Base-by-base conservation (phyloP, 2,888 invertebrate species). In the Acholoe squamosa region DNA sequence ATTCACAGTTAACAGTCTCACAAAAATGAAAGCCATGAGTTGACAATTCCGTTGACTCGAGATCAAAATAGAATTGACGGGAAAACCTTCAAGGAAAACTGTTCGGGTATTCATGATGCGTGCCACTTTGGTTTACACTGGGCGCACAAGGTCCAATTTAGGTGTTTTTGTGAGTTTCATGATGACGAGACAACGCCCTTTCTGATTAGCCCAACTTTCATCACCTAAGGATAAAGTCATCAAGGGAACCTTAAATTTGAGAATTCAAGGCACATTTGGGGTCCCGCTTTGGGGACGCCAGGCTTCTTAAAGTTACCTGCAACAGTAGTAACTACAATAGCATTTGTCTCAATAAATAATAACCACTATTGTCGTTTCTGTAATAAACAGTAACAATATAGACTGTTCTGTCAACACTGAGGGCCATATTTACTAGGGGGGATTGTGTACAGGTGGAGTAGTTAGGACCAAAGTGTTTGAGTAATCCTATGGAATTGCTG, bases 1-100 rank as follows among this genome's bases (percentile, higher is more conserved):
- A 80, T 80, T 80, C 80, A 80, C 80, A 80, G 80, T 80, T 80
- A 33, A 80, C 80, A 80, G 43, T 80, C 80, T 80, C 80, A 80
- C 80, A 80, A 80, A 80, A 80, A 80, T 34, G 31, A 80, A 80
- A 80, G 80, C 43, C 33, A 80, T 80, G 80, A 80, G 80, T 80
- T 80, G 80, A 80, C 80, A 80, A 80, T 80, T 22, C 16, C 22
- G 33, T 80, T 43, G 80, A 80, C 43, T 43, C 43, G n/a, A n/a
- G 34, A 80, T 80, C 22, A 80, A 80, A 80, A 80, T 80, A 80
- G 80, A 80, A 43, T 43, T 80, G 34, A 80, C 34, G 80, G 43
- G 34, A 80, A 80, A 33, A 76, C 43, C 43, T 43, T 43, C 22
- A 16, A 80, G 43, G 22, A 22, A 80, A 80, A 80, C 33, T 22